Base-by-base conservation (phyloP, 1,140 invertebrate species). In the Phymorhynchus buccinoides region DNA sequence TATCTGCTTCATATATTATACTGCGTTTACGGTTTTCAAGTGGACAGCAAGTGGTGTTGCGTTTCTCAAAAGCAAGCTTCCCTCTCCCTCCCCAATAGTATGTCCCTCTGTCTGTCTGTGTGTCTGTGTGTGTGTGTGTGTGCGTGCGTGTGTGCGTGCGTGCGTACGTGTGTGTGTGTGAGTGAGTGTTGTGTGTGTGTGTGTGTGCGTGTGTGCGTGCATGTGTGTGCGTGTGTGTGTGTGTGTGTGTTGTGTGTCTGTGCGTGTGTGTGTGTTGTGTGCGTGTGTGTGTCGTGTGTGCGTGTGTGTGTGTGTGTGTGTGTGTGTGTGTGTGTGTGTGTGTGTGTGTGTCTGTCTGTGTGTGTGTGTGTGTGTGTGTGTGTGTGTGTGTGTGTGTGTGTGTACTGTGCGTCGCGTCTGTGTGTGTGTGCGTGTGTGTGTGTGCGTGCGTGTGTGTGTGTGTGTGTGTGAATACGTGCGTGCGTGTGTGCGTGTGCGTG, bases 261-360 rank as follows among this genome's bases (percentile, higher is more conserved):
- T 48, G 44, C 44, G 44, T 48, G n/a, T 48, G 44, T 9, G 18
- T 18, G 44, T 48, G 7, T 48, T 48, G 44, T 48, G 44, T 48
- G 44, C 44, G 18, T 48, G 44, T 6, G 44, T 48, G 44, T 18
- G 18, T 48, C 44, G 18, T 48, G n/a, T 1, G 14, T 35, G 3
- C 32, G 66, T 71, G 66, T 71, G 66, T 62, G 56, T 62, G 66
- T 71, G 66, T 37, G 66, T 71, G 66, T 71, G 66, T 71, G 66
- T 71, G 68, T 71, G 68, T 71, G 68, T 71, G 68, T 71, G 68
- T 35, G 68, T 71, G 68, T 62, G 68, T 35, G 68, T 71, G 68
- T 71, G 68, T 71, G 68, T 71, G 68, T 71, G 68, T 71, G 68
- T 71, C 30, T 71, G 68, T 3, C 4, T 27, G n/a, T 27, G 68